Evolutionary conservation across 2,113 vertebrate species (phyloP), one percentile per base, ranked within the genome.

Genomic region (Pimephales promelas): DNA sequence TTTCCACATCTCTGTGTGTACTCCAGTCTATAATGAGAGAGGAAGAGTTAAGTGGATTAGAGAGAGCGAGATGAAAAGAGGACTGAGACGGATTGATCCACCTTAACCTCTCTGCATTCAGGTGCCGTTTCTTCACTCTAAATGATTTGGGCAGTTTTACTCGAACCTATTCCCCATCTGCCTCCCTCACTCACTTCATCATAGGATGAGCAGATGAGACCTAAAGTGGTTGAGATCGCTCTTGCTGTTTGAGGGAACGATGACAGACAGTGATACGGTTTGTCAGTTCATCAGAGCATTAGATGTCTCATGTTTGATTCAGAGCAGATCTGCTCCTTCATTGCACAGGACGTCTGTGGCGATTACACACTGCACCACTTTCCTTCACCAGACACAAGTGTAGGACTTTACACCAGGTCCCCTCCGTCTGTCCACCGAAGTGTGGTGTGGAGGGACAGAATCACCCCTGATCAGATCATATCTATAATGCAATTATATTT

Each of bases 101-200:
- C 26, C 74, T 36, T 11, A 57, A n/a, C 31, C 10, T 56, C 28
- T 76, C 22, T 59, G 54, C 54, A 77, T 77, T 57, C 31, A 36
- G 54, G 31, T 11, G 54, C n/a, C n/a, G 24, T 47, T 47, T 45
- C 24, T 26, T 79, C 36, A 59, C 54, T 61, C 13, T 61, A 43
- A 78, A 78, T 78, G 34, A 78, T 78, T 61, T 43, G 34, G 56
- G 75, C 75, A 62, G 77, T 79, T 45, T 79, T 45, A 11, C n/a
- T 62, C 36, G 0, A 78, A 54, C 56, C 31, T 43, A 43, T 78
- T 78, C 34, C 52, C 75, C 54, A 26, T 59, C 54, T 59, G 75
- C 34, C 75, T 34, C 31, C 18, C 54, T 13, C 11, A 52, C 75
- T 26, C 72, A 10, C 54, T 78, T 59, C 24, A 59, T 18, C 54